These are phyloP conservation scores for Maniola hyperantus DNA, from an alignment of 2,888 invertebrate species.

Conservation along the genomic window DNA sequence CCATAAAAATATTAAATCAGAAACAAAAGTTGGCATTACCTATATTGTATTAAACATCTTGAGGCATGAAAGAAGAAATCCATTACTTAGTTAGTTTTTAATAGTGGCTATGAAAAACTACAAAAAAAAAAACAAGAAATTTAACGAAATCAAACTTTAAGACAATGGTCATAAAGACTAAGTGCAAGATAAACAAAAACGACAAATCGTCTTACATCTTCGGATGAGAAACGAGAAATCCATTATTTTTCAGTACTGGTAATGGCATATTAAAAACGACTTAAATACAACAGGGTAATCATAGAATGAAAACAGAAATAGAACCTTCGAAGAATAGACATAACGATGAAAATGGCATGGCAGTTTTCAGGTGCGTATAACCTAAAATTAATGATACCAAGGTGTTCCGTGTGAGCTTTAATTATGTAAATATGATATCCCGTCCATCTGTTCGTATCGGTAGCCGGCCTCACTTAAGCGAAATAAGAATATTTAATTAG, in stretches of 20 bases:
- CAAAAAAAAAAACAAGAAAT: background rate
- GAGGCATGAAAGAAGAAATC: too few relatives aligned
- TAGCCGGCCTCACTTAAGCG: conserved; percentile 40
- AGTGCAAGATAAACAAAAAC: background rate
- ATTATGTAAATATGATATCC: conserved; percentile 43
- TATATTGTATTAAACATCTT: too few relatives aligned
- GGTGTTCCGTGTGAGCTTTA: conserved; percentile 33
- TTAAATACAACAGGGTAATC: background rate
- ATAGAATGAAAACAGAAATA: background rate
- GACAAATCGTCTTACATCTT: background rate
- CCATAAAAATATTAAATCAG: too few relatives aligned
- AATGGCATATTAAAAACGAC: background rate
- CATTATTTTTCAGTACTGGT: conserved; percentile 12
- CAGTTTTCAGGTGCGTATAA: background rate
- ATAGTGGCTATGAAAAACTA: background rate
- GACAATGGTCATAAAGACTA: background rate
- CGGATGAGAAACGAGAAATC: conserved; percentile 9
- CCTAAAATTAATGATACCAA: conserved; percentile 26
- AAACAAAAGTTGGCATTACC: too few relatives aligned
- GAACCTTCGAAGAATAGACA: background rate
- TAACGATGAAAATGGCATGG: conserved; percentile 7
- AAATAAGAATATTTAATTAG: conserved; percentile 46
- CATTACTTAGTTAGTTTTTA: background rate
- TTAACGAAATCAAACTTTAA: background rate
- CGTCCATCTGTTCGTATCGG: conserved; percentile 39